A percentile compares a stretch with the other conserved stretches of the same genome.
phyloP scores from a whole-genome alignment of 2,113 vertebrate species.

The Uria lomvia region DNA sequence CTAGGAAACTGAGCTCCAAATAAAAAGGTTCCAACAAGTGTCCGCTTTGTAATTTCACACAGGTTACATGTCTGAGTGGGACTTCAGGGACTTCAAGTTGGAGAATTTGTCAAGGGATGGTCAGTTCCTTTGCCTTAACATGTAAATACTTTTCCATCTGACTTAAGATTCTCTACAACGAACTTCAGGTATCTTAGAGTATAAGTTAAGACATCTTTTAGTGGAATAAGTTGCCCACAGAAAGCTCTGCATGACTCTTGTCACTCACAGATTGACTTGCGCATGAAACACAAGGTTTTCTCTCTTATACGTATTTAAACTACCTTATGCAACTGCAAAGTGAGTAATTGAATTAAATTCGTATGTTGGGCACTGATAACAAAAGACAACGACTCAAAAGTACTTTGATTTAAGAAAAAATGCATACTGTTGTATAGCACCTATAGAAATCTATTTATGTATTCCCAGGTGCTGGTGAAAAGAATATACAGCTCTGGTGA shows the following conservation, averaged over 20 bases:
- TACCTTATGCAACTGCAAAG: background rate
- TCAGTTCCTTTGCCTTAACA: background rate
- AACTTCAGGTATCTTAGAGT: background rate
- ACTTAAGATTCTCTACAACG: background rate
- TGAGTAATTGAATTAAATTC: background rate
- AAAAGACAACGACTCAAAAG: background rate
- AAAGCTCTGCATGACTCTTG: background rate
- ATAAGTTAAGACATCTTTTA: background rate
- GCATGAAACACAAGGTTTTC: background rate
- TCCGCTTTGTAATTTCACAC: background rate
- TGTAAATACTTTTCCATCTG: background rate
- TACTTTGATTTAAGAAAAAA: background rate
- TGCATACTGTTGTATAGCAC: background rate
- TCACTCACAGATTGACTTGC: background rate
- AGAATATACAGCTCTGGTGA: background rate
- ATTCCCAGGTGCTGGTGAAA: background rate
- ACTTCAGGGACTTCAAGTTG: background rate
- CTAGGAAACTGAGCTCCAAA: background rate
- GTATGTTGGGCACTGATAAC: background rate
- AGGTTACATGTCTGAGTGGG: background rate
- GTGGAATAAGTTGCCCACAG: background rate
- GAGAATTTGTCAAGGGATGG: background rate
- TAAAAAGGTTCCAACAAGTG: background rate
- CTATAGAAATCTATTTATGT: background rate
- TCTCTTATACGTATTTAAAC: background rate